Conservation (phyloP, 2,888 invertebrate genomes). For the Acanthosoma haemorrhoidale region DNA sequence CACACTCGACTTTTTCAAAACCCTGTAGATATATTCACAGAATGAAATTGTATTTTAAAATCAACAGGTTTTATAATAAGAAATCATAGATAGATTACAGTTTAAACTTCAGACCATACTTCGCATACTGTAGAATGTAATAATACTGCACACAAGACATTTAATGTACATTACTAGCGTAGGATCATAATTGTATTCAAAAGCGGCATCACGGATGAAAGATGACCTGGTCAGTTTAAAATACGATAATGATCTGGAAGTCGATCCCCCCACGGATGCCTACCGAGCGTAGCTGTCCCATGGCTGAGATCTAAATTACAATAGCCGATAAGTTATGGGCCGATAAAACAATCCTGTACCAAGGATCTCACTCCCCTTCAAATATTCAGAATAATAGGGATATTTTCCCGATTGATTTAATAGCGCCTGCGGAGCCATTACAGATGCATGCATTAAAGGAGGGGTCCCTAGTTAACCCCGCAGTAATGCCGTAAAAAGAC, state of each 20-base stretch:
- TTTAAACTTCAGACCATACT: too few relatives aligned
- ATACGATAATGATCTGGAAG: slow-evolving; percentile 12
- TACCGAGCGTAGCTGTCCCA: neutral
- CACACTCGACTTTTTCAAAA: too few relatives aligned
- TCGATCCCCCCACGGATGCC: neutral
- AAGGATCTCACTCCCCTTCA: too few relatives aligned
- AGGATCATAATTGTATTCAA: too few relatives aligned
- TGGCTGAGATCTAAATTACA: neutral
- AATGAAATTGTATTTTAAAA: too few relatives aligned
- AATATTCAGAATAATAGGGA: slow-evolving; percentile 1
- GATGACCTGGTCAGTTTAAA: neutral
- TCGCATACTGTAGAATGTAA: too few relatives aligned
- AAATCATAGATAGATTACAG: too few relatives aligned
- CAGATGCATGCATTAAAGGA: neutral
- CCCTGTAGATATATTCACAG: too few relatives aligned
- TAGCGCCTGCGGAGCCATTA: neutral
- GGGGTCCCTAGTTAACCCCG: slow-evolving; percentile 3
- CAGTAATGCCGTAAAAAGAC: slow-evolving; percentile 2
- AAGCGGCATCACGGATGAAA: too few relatives aligned
- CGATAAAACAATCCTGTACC: slow-evolving; percentile 6
- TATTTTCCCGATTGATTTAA: neutral
- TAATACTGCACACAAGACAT: too few relatives aligned
- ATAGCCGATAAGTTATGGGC: neutral
- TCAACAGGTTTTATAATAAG: too few relatives aligned
- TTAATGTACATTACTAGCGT: too few relatives aligned